Evolutionary conservation across 2,797 vertebrate species (phyloP), one percentile per base, ranked within the genome.

Genomic region (Mallotus villosus): DNA sequence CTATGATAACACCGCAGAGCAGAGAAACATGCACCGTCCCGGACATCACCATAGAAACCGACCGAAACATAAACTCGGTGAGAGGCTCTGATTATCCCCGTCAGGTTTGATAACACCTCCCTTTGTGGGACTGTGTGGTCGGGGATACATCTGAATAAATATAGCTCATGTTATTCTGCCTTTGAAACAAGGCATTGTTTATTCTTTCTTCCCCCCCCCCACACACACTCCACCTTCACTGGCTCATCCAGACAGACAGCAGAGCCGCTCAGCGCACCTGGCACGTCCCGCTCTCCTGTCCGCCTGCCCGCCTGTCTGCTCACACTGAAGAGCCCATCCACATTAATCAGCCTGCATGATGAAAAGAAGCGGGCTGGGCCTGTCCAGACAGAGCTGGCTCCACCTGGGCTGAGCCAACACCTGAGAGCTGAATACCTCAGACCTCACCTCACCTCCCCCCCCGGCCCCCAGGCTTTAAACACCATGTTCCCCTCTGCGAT

Each of bases 401-500:
- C 81, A 82, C 74, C 81, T 85, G 83, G 60, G 51, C 79, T 72
- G 74, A 14, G 24, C 67, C 85, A 53, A 78, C 81, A 80, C 83
- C 81, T 85, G 79, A 81, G 34, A 41, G 57, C 64, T 65, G 41
- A 80, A 71, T 77, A 80, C 77, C 63, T 85, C 73, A 83, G 83
- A 49, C 69, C 63, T 63, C n/a, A 78, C 77, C 68, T 3, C 21
- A n/a, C 21, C 27, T 21, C 21, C 11, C 19, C 53, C 55, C 32
- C 5, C 14, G 1, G 2, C 67, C 29, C 8, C n/a, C 22, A 32
- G 85, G 78, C 73, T 46, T 63, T 49, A 68, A 5, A 27, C 68
- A 51, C 68, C 66, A 67, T 68, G 63, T 55, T 46, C 69, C 69
- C 24, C 51, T 34, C 37, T 46, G 11, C 41, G 41, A 46, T 11